Evolutionary conservation across 1,140 invertebrate genomes (phyloP).

Genomic region (Trichoplusia ni): DNA sequence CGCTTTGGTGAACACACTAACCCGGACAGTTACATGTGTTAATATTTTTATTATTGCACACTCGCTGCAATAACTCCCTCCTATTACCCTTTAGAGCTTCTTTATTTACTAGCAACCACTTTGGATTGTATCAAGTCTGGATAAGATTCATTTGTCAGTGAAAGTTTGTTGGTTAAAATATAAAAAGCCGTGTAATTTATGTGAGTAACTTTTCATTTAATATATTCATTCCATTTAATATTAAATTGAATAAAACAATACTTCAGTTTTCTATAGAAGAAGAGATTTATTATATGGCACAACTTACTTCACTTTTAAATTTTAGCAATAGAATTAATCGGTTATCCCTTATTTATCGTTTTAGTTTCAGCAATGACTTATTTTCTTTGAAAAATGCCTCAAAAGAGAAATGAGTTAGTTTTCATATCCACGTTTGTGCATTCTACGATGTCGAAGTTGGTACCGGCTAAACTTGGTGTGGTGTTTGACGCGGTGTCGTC

Average conservation of each 20-base stretch:
- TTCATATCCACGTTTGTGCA: background rate
- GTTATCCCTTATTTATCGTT: no score
- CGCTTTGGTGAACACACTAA: background rate
- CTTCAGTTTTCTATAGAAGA: no score
- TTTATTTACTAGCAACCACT: constrained; percentile 22
- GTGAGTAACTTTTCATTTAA: no score
- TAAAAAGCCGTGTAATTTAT: no score
- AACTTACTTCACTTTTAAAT: no score
- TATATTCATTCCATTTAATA: no score
- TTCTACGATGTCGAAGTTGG: background rate
- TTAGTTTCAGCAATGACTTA: no score
- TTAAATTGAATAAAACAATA: no score
- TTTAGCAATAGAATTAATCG: no score
- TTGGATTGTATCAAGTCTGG: background rate
- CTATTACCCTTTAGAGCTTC: constrained; percentile 9
- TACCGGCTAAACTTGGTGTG: constrained; percentile 17
- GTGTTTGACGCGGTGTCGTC: constrained; percentile 1
- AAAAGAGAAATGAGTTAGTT: background rate
- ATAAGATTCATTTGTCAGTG: background rate
- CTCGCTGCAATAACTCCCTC: constrained; percentile 8
- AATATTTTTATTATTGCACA: constrained; percentile 29
- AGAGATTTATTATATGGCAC: no score
- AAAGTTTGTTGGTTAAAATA: no score
- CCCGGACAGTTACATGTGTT: constrained; percentile 9
- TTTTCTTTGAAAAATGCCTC: no score